Conservation (phyloP, 2,888 invertebrate genomes). For the Megaustenia siamemsis region DNA sequence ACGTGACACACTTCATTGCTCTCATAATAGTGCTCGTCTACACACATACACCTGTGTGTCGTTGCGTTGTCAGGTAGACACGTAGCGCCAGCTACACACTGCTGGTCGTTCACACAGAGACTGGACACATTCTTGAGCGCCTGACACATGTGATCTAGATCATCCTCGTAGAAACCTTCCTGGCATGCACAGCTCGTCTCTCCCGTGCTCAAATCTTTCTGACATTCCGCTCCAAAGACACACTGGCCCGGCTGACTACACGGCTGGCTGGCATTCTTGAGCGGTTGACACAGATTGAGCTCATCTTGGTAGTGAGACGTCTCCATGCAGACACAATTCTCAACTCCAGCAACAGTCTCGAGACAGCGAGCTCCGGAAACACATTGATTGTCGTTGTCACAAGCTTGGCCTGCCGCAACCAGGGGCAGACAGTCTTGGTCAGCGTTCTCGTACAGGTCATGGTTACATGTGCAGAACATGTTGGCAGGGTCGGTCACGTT, state of each 20-base stretch:
- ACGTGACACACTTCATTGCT: slow-evolving; percentile 28
- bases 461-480: slow-evolving; percentile 41
- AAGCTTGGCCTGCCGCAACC: slow-evolving; percentile 30
- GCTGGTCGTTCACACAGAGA: background rate
- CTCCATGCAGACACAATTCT: slow-evolving; percentile 44
- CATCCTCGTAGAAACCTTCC: slow-evolving; percentile 47
- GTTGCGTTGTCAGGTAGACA: background rate
- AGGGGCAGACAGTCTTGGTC: slow-evolving; percentile 31
- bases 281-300: slow-evolving; percentile 1
- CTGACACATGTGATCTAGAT: slow-evolving; percentile 1
- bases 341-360: background rate
- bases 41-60: background rate
- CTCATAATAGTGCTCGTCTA: slow-evolving; percentile 23
- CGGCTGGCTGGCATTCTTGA: slow-evolving; percentile 46
- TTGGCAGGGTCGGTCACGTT: background rate
- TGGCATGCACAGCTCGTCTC: slow-evolving; percentile 48
- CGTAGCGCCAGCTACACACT: slow-evolving; percentile 29
- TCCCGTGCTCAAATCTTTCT: slow-evolving; percentile 35
- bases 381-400: slow-evolving; percentile 45
- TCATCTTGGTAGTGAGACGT: slow-evolving; percentile 45
- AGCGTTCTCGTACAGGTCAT: slow-evolving; percentile 29
- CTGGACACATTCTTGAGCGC: slow-evolving; percentile 9
- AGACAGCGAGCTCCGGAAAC: slow-evolving; percentile 49
- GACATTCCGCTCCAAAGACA: slow-evolving; percentile 50
- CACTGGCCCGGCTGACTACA: slow-evolving; percentile 49